A percentile compares a stretch with the other conserved stretches of the same genome.
Conservation (phyloP, 2,113 vertebrate species). For the Marmota flaviventris region DNA sequence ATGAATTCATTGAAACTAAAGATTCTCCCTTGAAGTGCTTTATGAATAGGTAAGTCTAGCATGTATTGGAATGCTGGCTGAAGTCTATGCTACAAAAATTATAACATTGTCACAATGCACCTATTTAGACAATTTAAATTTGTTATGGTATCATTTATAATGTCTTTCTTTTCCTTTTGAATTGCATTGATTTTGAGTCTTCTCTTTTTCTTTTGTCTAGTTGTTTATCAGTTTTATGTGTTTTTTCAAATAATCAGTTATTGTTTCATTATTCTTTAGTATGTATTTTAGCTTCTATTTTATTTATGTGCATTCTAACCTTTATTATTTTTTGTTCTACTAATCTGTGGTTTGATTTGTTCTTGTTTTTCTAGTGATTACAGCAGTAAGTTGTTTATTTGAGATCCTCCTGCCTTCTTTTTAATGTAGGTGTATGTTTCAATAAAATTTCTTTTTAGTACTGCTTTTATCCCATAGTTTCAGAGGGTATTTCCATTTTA, state of each 20-base stretch:
- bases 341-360: not conserved
- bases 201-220: not conserved
- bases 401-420: not conserved
- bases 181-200: not conserved
- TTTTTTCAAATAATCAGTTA: not conserved
- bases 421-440: no score
- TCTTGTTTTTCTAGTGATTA: not conserved
- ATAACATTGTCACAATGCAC: not conserved
- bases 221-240: not conserved
- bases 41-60: constrained; percentile 13
- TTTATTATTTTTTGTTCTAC: not conserved
- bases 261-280: not conserved
- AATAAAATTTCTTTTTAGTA: not conserved
- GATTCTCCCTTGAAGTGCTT: not conserved
- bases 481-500: not conserved
- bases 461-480: not conserved
- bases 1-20: not conserved
- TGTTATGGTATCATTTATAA: not conserved
- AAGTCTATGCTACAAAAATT: not conserved
- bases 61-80: not conserved
- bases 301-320: not conserved
- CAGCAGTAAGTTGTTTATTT: not conserved
- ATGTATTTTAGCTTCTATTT: not conserved
- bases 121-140: not conserved
- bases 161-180: not conserved